Conservation (phyloP, 2,797 vertebrate species). For the Gymnopithys bicolor region DNA sequence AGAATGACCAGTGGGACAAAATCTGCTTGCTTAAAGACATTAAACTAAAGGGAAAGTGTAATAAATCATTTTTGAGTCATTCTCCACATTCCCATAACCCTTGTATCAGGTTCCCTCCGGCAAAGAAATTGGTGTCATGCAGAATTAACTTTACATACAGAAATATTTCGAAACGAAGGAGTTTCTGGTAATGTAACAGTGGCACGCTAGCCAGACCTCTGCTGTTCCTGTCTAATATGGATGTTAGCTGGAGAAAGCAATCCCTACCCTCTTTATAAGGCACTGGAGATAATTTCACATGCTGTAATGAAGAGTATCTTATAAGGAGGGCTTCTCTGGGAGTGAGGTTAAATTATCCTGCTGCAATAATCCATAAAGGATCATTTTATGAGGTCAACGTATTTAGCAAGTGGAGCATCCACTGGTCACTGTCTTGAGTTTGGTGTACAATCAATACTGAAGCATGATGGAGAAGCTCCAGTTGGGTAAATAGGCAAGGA, state of each 20-base stretch:
- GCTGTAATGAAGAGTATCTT: conserved; percentile 63
- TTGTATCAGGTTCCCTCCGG: neutral
- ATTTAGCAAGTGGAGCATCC: conserved; percentile 23
- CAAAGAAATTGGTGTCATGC: conserved; percentile 15
- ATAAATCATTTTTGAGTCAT: conserved; percentile 34
- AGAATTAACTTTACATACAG: conserved; percentile 26
- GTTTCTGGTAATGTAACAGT: conserved; percentile 10
- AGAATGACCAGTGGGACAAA: conserved; percentile 73
- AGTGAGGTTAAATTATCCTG: conserved; percentile 13
- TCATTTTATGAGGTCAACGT: conserved; percentile 26
- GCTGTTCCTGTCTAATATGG: conserved; percentile 42
- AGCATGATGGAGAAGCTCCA: neutral
- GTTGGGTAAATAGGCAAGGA: conserved; percentile 38
- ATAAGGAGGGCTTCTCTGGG: conserved; percentile 66
- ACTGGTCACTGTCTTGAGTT: conserved; percentile 16
- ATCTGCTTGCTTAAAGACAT: conserved; percentile 32
- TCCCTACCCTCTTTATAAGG: conserved; percentile 69
- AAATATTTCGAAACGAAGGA: conserved; percentile 4
- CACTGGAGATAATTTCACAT: conserved; percentile 58
- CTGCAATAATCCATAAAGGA: neutral
- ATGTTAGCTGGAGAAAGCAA: conserved; percentile 5
- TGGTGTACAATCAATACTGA: neutral
- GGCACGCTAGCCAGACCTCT: neutral
- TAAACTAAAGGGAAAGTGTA: neutral
- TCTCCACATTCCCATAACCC: neutral